These are phyloP conservation scores for Bombyx mandarina DNA, from an alignment of 1,140 invertebrate genomes.

Conservation along the genomic window DNA sequence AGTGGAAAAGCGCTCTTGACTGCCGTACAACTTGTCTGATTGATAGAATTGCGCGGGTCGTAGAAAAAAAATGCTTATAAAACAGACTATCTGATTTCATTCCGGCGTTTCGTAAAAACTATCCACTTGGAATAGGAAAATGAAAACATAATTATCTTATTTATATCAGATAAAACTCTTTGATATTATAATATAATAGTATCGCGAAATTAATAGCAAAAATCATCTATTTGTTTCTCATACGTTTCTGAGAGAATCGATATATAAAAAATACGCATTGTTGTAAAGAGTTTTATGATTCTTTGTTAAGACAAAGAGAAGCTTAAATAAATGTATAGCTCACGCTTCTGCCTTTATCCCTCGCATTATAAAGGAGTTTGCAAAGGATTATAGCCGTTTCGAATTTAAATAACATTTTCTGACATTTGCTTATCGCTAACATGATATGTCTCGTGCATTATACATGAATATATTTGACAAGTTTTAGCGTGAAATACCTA, in stretches of 20 bases:
- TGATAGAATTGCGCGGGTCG: conserved; percentile 29
- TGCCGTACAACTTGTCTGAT: conserved; percentile 31
- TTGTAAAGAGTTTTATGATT: conserved; percentile 18
- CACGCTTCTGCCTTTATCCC: conserved; percentile 49
- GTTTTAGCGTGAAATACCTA: conserved; percentile 45
- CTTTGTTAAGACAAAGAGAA: conserved; percentile 37
- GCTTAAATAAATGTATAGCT: conserved; percentile 50
- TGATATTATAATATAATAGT: too few relatives aligned
- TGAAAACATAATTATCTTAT: too few relatives aligned
- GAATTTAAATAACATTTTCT: conserved; percentile 67
- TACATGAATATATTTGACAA: conserved; percentile 64
- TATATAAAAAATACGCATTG: too few relatives aligned
- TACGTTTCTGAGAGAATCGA: too few relatives aligned
- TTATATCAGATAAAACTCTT: too few relatives aligned
- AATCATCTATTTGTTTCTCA: too few relatives aligned
- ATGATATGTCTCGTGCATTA: conserved; percentile 61
- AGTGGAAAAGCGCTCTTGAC: conserved; percentile 24
- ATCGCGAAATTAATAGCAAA: too few relatives aligned
- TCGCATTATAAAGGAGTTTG: conserved; percentile 53
- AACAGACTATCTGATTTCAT: conserved; percentile 30
- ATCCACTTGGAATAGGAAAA: too few relatives aligned
- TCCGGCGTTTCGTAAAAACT: conserved; percentile 21
- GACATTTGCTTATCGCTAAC: conserved; percentile 65
- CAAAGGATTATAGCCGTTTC: conserved; percentile 52
- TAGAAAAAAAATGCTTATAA: conserved; percentile 32